Base-by-base conservation (phyloP, 2,888 invertebrate genomes). In the Odontomyia ornata region DNA sequence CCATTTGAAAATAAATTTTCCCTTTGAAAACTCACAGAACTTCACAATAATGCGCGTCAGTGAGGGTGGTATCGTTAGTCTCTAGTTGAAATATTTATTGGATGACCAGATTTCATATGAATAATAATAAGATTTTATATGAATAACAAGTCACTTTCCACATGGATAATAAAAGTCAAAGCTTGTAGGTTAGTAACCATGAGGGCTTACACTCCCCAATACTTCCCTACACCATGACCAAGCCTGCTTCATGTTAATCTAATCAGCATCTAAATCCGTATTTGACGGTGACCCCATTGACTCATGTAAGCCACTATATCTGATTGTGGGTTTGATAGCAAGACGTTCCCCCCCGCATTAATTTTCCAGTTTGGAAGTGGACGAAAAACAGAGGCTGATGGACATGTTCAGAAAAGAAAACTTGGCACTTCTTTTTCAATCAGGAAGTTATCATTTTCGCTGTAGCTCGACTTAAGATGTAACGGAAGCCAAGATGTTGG, bases 381-480 rank as follows among this genome's bases (percentile, higher is more conserved):
- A 60, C 21, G 11, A 21, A 4, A 25, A 60, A 13, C 25, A n/a
- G 64, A 4, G 27, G 13, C 36, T 36, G 36, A 9, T 9, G 36
- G 3, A 5, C 5, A 9, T 3, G 36, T 36, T 36, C 36, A 9
- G 9, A 36, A 5, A 9, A 9, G 36, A 36, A 36, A 36, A 36
- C 64, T 64, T 60, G 13, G 9, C 28, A 64, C 27, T 28, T 64
- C 11, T 15, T 30, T n/a, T 65, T 18, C 36, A 65, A 65, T 36
- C 3, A 65, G 65, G 65, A 65, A 65, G 65, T 65, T 18, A 65
- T 65, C 21, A 36, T 36, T 65, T 65, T 30, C 28, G 21, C 23
- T 62, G 28, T 62, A 9, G 65, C 36, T 1, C 27, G 21, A 36
- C 65, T 30, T 13, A 18, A 65, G 65, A 36, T 65, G 65, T 65